Evolutionary conservation across 1,140 invertebrate genomes (phyloP).

Genomic region (Bombus huntii): DNA sequence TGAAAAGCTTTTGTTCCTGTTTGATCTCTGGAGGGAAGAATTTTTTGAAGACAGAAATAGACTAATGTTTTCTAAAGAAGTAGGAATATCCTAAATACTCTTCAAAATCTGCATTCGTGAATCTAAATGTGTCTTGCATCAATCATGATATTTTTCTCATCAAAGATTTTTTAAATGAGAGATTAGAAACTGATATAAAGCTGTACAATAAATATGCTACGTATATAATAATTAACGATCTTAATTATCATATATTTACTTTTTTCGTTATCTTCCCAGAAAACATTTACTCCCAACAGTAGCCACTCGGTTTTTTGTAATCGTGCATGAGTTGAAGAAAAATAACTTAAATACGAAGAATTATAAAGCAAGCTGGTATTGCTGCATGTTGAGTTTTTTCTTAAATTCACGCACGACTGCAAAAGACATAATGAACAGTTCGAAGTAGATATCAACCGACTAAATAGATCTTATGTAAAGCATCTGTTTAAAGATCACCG

Average conservation of each 20-base stretch:
- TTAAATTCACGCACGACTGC: no score
- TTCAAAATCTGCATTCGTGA: background rate
- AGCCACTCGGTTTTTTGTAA: no score
- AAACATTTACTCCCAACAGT: no score
- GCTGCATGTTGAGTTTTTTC: no score
- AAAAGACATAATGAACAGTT: no score
- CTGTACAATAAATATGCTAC: background rate
- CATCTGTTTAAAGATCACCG: no score
- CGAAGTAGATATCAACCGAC: no score
- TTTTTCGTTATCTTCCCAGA: no score
- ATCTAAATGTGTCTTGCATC: background rate
- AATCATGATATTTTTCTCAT: background rate
- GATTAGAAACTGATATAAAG: background rate
- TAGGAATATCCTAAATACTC: background rate
- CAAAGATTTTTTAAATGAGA: background rate
- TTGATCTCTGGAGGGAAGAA: background rate
- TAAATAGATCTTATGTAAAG: no score
- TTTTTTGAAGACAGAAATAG: background rate
- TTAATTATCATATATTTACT: background rate
- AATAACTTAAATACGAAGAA: no score
- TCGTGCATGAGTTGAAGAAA: no score
- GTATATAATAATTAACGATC: background rate
- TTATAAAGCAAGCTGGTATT: no score
- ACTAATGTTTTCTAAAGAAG: background rate
- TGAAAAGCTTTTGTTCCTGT: background rate